These are phyloP conservation scores for Xenus cinereus DNA, from an alignment of 2,113 vertebrate species.

Conservation along the genomic window DNA sequence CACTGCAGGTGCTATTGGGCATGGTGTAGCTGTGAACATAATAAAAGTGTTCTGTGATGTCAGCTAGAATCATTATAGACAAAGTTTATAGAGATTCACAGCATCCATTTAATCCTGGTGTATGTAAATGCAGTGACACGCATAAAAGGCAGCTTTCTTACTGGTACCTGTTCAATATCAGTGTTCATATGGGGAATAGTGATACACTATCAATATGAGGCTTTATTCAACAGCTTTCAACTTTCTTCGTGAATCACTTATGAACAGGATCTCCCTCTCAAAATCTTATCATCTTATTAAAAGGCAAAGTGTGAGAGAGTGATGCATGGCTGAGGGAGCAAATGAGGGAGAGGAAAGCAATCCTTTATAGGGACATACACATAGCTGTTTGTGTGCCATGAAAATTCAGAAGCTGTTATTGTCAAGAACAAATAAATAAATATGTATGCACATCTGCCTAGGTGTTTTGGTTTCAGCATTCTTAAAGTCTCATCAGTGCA, in stretches of 20 bases:
- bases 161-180: background rate
- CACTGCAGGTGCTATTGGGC: background rate
- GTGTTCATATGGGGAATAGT: background rate
- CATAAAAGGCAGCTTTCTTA: background rate
- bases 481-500: background rate
- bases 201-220: background rate
- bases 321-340: background rate
- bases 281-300: background rate
- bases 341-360: background rate
- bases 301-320: background rate
- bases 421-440: conserved; percentile 17
- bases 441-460: conserved; percentile 30
- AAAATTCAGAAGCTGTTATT: conserved; percentile 14
- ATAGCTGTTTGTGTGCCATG: background rate
- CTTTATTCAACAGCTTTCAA: background rate
- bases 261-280: background rate
- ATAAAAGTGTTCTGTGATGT: background rate
- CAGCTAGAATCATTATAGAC: background rate
- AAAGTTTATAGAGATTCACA: background rate
- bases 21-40: background rate
- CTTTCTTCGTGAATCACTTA: background rate
- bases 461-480: background rate
- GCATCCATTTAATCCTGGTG: background rate
- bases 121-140: background rate
- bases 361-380: background rate